Conservation (phyloP, 2,113 vertebrate genomes). For the Caloenas nicobarica region DNA sequence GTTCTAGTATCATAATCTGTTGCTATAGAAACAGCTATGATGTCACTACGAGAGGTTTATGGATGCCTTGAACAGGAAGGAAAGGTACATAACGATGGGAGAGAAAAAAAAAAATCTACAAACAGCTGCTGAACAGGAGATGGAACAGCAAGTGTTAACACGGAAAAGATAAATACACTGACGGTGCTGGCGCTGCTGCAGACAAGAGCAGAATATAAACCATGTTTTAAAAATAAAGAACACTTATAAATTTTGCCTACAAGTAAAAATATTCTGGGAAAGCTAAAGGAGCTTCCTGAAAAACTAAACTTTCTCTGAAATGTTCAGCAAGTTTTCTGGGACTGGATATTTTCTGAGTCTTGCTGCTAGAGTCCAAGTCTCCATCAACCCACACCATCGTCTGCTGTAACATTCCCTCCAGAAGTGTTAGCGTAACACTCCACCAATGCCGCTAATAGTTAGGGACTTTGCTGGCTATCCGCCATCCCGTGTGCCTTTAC, state of each 20-base stretch:
- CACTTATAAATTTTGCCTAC: constrained; percentile 51
- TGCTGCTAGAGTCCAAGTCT: background rate
- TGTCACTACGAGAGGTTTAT: constrained; percentile 68
- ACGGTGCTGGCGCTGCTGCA: background rate
- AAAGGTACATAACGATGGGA: constrained; percentile 58
- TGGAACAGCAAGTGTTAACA: constrained; percentile 34
- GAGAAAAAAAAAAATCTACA: background rate
- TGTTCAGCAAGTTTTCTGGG: constrained; percentile 21
- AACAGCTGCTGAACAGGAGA: constrained; percentile 51
- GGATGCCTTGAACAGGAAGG: constrained; percentile 62
- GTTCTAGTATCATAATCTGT: constrained; percentile 75
- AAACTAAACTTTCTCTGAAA: constrained; percentile 17
- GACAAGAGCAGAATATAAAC: constrained; percentile 52
- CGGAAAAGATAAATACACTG: constrained; percentile 19
- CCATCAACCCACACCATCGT: background rate
- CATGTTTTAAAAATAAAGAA: constrained; percentile 26
- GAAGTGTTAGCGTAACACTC: background rate
- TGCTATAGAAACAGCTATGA: constrained; percentile 72
- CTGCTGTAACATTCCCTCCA: background rate
- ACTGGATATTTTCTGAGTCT: constrained; percentile 12
- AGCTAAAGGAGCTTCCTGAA: constrained; percentile 36
- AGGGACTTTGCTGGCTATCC: background rate
- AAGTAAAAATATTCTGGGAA: constrained; percentile 31
- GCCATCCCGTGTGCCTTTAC: background rate
- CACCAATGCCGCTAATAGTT: background rate